phyloP scores from a whole-genome alignment of 1,140 invertebrate species.

The Papilio machaon region DNA sequence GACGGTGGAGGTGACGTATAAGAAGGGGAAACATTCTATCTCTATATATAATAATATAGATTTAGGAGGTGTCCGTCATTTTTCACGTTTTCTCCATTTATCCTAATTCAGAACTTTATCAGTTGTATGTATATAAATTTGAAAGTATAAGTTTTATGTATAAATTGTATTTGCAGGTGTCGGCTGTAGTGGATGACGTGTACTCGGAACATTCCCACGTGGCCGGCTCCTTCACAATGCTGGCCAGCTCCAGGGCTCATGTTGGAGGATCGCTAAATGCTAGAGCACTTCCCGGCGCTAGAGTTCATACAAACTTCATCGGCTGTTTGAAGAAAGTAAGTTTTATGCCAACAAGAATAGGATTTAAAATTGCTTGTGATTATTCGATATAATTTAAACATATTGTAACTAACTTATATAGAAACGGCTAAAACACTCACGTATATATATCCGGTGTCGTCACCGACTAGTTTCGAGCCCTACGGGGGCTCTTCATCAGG shows the following conservation, averaged over 20 bases:
- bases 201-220: slow-evolving; percentile 96
- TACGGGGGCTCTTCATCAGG: too few species aligned
- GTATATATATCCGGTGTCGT: too few species aligned
- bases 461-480: too few species aligned
- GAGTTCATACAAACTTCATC: slow-evolving; percentile 94
- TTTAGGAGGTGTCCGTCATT: too few species aligned
- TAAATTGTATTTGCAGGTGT: slow-evolving; percentile 84
- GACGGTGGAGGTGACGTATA: too few species aligned
- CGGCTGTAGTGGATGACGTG: slow-evolving; percentile 95
- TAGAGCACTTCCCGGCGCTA: slow-evolving; percentile 89
- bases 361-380: background rate
- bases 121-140: background rate
- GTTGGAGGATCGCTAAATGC: slow-evolving; percentile 95
- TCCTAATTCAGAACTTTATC: background rate
- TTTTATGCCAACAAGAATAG: background rate
- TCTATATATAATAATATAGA: too few species aligned
- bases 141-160: background rate
- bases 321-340: slow-evolving; percentile 96
- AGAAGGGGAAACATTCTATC: too few species aligned
- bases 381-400: too few species aligned
- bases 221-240: slow-evolving; percentile 94
- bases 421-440: too few species aligned
- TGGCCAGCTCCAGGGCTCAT: slow-evolving; percentile 92
- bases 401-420: too few species aligned
- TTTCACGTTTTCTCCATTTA: background rate